Base-by-base conservation (phyloP, 2,797 vertebrate species). In the Dicrostonyx torquatus region DNA sequence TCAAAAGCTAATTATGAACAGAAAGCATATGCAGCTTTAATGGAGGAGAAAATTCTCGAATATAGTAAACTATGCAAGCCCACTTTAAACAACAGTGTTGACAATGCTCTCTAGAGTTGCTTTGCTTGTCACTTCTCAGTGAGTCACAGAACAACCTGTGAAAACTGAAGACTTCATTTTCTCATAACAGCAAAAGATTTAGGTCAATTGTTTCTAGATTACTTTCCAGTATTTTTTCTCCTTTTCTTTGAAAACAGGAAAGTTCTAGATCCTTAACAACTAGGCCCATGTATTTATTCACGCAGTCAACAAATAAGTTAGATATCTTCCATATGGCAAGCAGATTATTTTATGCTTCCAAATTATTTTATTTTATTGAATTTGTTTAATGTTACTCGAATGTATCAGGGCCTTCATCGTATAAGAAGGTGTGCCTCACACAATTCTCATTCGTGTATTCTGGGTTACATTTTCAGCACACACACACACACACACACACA, bases 301-400 rank as follows among this genome's bases (percentile, higher is more conserved):
- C 13, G 53, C 48, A 80, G 5, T 89, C 40, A 90, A 73, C 17
- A 88, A 78, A 86, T 5, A 76, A 37, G 75, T 22, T 80, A 85
- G 91, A 55, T 90, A 45, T 7, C 14, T 72, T 80, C 40, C 48
- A 40, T 85, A 78, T 78, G 72, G 20, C 60, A 91, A 93, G 31
- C 43, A 93, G 58, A 77, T 87, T 83, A 78, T 40, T 95, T 92
- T 89, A 73, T 79, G 18, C 60, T 87, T 11, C 34, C 91, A 79
- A 85, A n/a, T 94, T 84, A 80, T 37, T 93, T 94, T 93, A 80
- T 66, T 93, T 84, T 82, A 58, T 82, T 66, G 22, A 73, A 62
- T 92, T 90, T 89, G 24, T 70, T 94, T 92, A 60, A 64, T 55
- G 55, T 89, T 91, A 91, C 91, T 70, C 91, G 78, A 84, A 68